A percentile compares a stretch with the other conserved stretches of the same genome.
phyloP scores from a whole-genome alignment of 2,113 vertebrate genomes.

The Actinemys pallida region DNA sequence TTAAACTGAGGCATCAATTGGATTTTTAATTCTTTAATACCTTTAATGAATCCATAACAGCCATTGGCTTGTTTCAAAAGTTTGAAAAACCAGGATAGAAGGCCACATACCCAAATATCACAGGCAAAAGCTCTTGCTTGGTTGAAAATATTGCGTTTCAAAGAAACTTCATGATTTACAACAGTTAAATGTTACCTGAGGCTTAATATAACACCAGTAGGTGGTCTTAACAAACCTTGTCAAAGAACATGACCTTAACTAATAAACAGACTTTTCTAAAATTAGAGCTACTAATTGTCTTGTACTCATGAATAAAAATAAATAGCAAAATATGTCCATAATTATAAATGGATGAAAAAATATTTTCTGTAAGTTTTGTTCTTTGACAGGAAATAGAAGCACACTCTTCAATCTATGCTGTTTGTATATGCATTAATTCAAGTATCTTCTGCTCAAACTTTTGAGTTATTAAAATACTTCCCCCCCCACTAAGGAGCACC shows the following conservation, averaged over 20 bases:
- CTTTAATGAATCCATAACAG: background rate
- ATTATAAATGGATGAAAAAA: background rate
- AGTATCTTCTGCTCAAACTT: background rate
- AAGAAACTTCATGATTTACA: background rate
- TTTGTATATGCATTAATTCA: background rate
- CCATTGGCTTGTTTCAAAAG: background rate
- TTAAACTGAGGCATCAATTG: background rate
- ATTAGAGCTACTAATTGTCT: background rate
- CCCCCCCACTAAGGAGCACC: background rate
- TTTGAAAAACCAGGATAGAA: background rate
- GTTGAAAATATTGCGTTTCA: background rate
- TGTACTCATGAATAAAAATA: background rate
- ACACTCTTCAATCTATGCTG: background rate
- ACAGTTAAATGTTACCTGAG: background rate
- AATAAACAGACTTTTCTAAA: background rate
- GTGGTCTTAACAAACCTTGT: background rate
- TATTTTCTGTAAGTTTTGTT: background rate
- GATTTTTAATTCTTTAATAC: background rate
- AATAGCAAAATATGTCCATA: background rate
- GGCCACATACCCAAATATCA: background rate
- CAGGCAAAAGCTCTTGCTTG: background rate
- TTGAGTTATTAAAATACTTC: background rate
- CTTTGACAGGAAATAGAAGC: background rate
- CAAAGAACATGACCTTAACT: background rate
- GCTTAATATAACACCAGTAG: background rate